These are phyloP conservation scores for Clarias macrocephalus DNA, from an alignment of 2,113 vertebrate genomes.

Conservation along the genomic window DNA sequence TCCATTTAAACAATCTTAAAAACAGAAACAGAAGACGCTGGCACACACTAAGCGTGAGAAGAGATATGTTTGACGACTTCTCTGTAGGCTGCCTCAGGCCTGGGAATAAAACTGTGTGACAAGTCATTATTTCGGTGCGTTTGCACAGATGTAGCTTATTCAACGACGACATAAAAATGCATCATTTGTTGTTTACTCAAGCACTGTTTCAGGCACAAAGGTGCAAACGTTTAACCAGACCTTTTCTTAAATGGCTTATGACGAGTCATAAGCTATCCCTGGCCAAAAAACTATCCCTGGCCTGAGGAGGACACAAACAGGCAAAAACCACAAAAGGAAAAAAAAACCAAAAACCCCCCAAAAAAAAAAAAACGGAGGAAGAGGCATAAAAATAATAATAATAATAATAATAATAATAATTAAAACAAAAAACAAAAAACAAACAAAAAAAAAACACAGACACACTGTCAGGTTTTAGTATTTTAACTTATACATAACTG, in stretches of 20 bases:
- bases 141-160: slow-evolving; percentile 73
- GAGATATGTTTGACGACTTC: slow-evolving; percentile 46
- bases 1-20: background rate
- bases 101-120: slow-evolving; percentile 67
- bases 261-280: too few species aligned
- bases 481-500: background rate
- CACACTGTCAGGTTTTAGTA: background rate
- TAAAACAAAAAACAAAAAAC: too few species aligned
- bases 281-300: too few species aligned
- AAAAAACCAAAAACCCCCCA: too few species aligned
- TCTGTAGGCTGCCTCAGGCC: slow-evolving; percentile 64
- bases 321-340: too few species aligned
- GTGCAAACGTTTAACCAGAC: slow-evolving; percentile 7
- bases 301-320: too few species aligned
- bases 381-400: too few species aligned
- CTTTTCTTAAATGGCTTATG: background rate
- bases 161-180: slow-evolving; percentile 69
- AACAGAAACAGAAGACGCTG: background rate
- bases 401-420: too few species aligned
- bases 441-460: too few species aligned
- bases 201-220: slow-evolving; percentile 30
- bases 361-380: too few species aligned
- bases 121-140: slow-evolving; percentile 66
- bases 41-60: background rate
- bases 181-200: slow-evolving; percentile 50